Base-by-base conservation (phyloP, 2,797 vertebrate species). In the Vultur gryphus region DNA sequence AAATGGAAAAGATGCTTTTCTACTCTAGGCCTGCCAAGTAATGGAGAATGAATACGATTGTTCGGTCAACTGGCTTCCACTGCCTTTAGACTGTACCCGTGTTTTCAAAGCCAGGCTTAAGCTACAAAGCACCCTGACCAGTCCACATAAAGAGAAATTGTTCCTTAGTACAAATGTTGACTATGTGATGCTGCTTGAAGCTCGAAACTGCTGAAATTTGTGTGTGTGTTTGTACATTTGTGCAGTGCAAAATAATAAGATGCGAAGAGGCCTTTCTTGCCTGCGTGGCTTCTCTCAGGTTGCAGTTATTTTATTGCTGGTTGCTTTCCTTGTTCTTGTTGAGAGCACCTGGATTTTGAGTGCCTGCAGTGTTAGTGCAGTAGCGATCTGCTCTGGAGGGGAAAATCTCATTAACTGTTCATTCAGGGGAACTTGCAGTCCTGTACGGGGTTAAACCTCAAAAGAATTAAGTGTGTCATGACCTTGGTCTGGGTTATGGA, bases 31-130 rank as follows among this genome's bases (percentile, higher is more conserved):
- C 93, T 94, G 90, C 97, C 95, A 96, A 80, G 96, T 90, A 97
- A 91, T 48, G 88, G 92, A 96, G 97, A 97, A 93, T 89, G 96
- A 97, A 97, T 95, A 95, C 37, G 92, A 93, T 97, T 95, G 95
- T 97, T 97, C 92, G 82, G 87, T 92, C 89, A 86, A 49, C 87
- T 65, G n/a, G 77, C 97, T 95, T 91, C 96, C 79, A 61, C 80
- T 95, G 93, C 92, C 92, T 93, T 77, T 94, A 71, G 84, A 89
- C 93, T 91, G 80, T 44, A 59, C 86, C 46, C 54, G 11, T 18
- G 7, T 84, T 97, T 95, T 97, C 93, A 91, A 97, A 96, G 94
- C 92, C 86, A 64, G 91, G 81, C 93, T 94, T 94, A 90, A 41
- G 94, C 75, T 89, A 76, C 95, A 90, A 97, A 97, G 86, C 76